These are phyloP conservation scores for Penaeus vannamei DNA, from an alignment of 1,140 invertebrate genomes.

Conservation along the genomic window DNA sequence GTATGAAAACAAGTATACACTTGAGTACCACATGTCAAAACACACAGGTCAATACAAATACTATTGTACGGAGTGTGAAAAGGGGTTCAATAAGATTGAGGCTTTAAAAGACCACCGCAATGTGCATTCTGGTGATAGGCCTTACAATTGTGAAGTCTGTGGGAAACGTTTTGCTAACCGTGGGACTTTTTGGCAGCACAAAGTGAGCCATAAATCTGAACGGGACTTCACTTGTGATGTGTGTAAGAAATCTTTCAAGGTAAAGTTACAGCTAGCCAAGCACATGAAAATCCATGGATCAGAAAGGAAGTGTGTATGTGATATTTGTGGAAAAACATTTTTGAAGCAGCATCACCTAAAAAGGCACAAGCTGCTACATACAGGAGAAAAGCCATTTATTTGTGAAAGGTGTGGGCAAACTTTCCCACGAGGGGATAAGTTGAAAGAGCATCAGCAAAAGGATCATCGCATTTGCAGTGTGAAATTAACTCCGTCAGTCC, in stretches of 20 bases:
- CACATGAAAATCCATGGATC: conserved; percentile 18
- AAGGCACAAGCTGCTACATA: not conserved
- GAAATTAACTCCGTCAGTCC: too few relatives aligned
- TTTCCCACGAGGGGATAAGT: conserved; percentile 29
- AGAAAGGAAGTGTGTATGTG: conserved; percentile 13
- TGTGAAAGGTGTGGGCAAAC: conserved; percentile 14
- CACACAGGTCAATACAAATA: conserved; percentile 18
- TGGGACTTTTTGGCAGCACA: not conserved
- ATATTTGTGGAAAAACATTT: conserved; percentile 10
- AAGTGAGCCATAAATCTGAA: not conserved
- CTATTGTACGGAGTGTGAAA: not conserved
- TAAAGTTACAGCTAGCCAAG: not conserved
- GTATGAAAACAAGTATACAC: conserved; percentile 20
- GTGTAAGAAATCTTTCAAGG: conserved; percentile 4
- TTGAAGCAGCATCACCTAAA: conserved; percentile 5
- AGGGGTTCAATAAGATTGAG: conserved; percentile 30
- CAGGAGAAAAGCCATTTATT: conserved; percentile 19
- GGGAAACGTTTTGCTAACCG: too few relatives aligned
- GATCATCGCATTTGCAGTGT: not conserved
- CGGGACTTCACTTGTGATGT: conserved; percentile 12
- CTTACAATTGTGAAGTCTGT: too few relatives aligned
- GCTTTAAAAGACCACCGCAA: too few relatives aligned
- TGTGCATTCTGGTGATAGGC: too few relatives aligned
- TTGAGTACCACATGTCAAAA: conserved; percentile 24
- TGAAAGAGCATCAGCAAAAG: conserved; percentile 20